Conservation (phyloP, 1,140 invertebrate genomes). For the Panagrolaimus sp. region DNA sequence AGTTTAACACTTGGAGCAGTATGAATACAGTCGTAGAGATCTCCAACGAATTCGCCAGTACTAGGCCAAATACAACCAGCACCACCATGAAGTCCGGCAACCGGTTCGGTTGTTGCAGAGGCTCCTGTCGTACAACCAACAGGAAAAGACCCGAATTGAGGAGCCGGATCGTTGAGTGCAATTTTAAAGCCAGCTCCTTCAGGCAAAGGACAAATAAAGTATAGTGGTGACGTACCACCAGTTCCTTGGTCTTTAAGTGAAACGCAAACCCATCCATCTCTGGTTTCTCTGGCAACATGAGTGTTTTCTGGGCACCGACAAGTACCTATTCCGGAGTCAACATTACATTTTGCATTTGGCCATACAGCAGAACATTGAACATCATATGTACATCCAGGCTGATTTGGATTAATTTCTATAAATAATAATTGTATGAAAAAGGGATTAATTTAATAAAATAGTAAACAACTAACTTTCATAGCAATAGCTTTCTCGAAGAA, state of each 20-base stretch:
- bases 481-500: conserved; percentile 52
- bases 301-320: conserved; percentile 52
- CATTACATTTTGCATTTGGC: conserved; percentile 44
- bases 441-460: not conserved
- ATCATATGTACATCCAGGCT: conserved; percentile 16
- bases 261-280: conserved; percentile 54
- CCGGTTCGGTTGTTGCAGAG: conserved; percentile 18
- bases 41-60: conserved; percentile 51
- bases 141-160: conserved; percentile 6
- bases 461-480: conserved; percentile 33
- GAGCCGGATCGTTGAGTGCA: conserved; percentile 2
- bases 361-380: conserved; percentile 54
- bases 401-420: conserved; percentile 8
- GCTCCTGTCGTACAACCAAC: conserved; percentile 4
- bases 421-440: too few relatives aligned
- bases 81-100: conserved; percentile 53
- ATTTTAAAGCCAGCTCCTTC: conserved; percentile 2
- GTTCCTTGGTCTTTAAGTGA: conserved; percentile 43
- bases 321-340: conserved; percentile 33
- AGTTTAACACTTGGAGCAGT: conserved; percentile 53
- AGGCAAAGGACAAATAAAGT: conserved; percentile 3
- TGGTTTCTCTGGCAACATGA: conserved; percentile 39
- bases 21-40: conserved; percentile 52
- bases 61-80: conserved; percentile 52
- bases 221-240: conserved; percentile 24